Conservation (phyloP, 2,888 invertebrate genomes). For the Monochamus alternatus region DNA sequence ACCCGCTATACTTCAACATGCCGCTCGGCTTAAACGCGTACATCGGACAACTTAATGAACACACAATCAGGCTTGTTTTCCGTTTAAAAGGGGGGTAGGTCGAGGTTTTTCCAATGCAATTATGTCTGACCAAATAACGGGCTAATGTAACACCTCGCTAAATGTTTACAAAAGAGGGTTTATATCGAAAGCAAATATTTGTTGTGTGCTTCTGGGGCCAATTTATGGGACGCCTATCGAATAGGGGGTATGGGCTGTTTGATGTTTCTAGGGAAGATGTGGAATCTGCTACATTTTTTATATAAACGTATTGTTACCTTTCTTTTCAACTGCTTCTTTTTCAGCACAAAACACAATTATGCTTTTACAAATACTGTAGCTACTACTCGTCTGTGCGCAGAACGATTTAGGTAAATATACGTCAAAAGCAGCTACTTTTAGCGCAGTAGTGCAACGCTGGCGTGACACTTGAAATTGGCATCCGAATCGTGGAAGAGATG, state of each 20-base stretch:
- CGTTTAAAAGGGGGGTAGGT: background rate
- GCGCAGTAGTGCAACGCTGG: too few species aligned
- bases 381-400: too few species aligned
- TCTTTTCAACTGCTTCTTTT: too few species aligned
- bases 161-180: conserved; percentile 22
- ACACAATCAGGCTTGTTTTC: background rate
- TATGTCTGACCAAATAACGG: conserved; percentile 27
- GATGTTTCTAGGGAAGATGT: background rate
- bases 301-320: too few species aligned
- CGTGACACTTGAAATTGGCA: too few species aligned
- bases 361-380: too few species aligned
- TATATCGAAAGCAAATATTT: conserved; percentile 26
- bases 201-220: background rate
- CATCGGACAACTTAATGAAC: background rate
- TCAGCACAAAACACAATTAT: too few species aligned
- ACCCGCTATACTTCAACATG: background rate
- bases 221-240: conserved; percentile 4
- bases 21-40: background rate
- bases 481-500: too few species aligned
- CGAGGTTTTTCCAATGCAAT: conserved; percentile 12
- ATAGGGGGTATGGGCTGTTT: background rate
- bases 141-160: conserved; percentile 18
- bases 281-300: background rate
- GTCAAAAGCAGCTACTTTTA: too few species aligned
- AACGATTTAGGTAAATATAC: too few species aligned